Evolutionary conservation across 2,113 vertebrate species (phyloP).

Genomic region (Delphinus delphis): DNA sequence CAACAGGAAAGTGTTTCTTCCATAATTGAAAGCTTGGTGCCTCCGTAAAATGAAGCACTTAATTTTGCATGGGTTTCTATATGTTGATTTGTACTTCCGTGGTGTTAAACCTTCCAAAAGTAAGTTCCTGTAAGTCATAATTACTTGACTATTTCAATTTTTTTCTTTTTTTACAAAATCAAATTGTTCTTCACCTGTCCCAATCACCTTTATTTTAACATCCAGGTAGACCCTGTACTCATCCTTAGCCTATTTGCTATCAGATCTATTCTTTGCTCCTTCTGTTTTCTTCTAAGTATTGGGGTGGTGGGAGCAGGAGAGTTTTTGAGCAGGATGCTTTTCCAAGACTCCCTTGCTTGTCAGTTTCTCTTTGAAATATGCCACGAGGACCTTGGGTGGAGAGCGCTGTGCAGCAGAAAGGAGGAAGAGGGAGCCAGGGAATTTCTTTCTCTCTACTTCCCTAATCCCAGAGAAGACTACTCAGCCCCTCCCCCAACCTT

Average conservation of each 20-base stretch:
- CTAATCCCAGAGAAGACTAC: background rate
- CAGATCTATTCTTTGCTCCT: background rate
- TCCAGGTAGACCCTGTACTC: background rate
- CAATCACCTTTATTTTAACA: background rate
- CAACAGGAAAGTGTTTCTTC: background rate
- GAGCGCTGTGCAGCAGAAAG: background rate
- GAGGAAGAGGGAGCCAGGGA: background rate
- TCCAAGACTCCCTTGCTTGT: background rate
- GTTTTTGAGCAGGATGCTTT: no score
- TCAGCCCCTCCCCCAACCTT: background rate
- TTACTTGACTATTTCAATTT: background rate
- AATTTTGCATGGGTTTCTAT: background rate
- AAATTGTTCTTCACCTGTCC: background rate
- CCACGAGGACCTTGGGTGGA: background rate
- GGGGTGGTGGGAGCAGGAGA: accelerated
- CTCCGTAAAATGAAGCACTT: background rate
- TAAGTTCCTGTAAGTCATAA: background rate
- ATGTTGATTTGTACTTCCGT: background rate
- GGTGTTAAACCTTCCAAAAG: background rate
- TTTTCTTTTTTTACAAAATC: background rate
- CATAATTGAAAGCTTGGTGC: background rate
- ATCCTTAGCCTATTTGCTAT: background rate
- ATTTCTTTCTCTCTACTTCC: background rate
- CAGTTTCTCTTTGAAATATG: background rate
- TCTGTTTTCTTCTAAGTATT: background rate